Evolutionary conservation across 2,797 vertebrate genomes (phyloP).

Genomic region (Scolopax rusticola): DNA sequence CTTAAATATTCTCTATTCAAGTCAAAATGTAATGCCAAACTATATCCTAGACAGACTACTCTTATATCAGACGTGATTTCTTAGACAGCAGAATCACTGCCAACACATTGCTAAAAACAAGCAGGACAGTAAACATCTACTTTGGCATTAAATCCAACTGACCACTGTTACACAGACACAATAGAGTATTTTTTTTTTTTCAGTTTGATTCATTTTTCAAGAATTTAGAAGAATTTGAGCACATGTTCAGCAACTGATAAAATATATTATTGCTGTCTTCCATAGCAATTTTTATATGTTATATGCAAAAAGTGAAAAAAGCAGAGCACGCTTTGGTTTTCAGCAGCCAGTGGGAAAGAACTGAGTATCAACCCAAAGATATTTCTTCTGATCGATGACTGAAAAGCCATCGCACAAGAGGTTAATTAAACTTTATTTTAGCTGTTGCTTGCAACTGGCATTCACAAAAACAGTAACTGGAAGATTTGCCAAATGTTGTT

Average conservation of each 20-base stretch:
- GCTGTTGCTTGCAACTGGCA: neutral
- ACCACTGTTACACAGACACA: accelerated
- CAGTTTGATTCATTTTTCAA: neutral
- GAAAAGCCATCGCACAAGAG: neutral
- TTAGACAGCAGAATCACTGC: neutral
- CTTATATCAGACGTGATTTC: neutral
- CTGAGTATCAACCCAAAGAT: neutral
- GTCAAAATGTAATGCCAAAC: neutral
- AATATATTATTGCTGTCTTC: neutral
- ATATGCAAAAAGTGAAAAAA: neutral
- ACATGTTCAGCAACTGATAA: neutral
- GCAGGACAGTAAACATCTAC: neutral
- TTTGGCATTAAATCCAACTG: neutral
- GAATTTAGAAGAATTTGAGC: neutral
- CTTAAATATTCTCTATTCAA: neutral
- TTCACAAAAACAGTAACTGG: neutral
- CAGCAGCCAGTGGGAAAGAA: neutral
- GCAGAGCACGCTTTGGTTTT: neutral
- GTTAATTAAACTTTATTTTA: neutral
- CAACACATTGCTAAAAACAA: neutral
- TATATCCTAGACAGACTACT: neutral
- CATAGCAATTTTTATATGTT: neutral
- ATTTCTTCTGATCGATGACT: neutral
- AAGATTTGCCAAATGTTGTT: neutral
- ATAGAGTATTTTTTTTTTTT: neutral